These are phyloP conservation scores for Pheosia tremula DNA, from an alignment of 2,888 invertebrate genomes.

Conservation along the genomic window DNA sequence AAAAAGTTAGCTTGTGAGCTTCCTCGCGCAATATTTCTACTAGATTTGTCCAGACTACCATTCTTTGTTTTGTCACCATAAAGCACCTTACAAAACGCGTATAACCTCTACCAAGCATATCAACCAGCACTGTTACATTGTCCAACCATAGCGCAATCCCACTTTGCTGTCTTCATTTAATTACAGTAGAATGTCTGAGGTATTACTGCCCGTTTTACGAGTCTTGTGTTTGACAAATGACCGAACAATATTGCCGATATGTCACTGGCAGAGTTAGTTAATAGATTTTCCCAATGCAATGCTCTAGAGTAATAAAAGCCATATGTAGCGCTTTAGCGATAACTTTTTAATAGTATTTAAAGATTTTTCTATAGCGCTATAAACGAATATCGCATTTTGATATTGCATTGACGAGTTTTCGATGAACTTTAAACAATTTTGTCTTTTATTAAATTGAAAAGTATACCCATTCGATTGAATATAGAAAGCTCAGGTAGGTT, in stretches of 20 bases:
- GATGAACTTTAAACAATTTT: background rate
- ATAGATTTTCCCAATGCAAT: constrained; percentile 60
- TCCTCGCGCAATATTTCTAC: too few species aligned
- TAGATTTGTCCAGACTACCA: too few species aligned
- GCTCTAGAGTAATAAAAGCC: constrained; percentile 19
- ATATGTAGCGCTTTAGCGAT: constrained; percentile 1
- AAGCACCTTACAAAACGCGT: too few species aligned
- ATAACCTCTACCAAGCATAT: background rate
- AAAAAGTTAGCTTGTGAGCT: too few species aligned
- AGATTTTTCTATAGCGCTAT: constrained; percentile 1
- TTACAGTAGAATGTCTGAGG: constrained; percentile 59
- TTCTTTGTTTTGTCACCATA: too few species aligned
- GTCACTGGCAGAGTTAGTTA: constrained; percentile 55
- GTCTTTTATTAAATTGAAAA: background rate
- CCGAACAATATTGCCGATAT: constrained; percentile 66
- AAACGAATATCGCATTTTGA: constrained; percentile 2
- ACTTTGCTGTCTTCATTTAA: constrained; percentile 50
- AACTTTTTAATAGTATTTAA: constrained; percentile 19
- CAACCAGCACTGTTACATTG: background rate
- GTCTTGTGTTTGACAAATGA: constrained; percentile 67
- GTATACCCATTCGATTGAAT: too few species aligned
- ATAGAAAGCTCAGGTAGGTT: too few species aligned
- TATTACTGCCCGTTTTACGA: constrained; percentile 63
- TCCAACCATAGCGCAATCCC: background rate
- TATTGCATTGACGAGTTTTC: background rate